These are phyloP conservation scores for Tyria jacobaeae DNA, from an alignment of 2,888 invertebrate genomes.

Conservation along the genomic window DNA sequence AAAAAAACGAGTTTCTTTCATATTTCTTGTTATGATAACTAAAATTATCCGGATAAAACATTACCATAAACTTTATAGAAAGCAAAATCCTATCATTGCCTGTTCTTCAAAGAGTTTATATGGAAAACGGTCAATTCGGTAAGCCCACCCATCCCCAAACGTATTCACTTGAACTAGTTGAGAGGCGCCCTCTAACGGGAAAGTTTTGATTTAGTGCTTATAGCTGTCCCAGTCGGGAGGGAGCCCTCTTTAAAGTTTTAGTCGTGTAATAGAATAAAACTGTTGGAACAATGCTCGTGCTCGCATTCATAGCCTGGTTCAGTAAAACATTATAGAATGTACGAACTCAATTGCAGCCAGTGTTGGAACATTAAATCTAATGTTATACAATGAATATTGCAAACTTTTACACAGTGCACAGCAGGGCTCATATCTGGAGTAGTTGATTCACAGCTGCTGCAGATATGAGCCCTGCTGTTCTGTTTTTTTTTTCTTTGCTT, in stretches of 20 bases:
- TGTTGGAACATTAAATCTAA: constrained; percentile 70
- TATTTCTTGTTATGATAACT: constrained; percentile 28
- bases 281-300: constrained; percentile 76
- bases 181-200: constrained; percentile 70
- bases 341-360: constrained; percentile 68
- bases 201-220: constrained; percentile 86
- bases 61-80: constrained; percentile 54
- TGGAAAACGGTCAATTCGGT: constrained; percentile 69
- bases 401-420: constrained; percentile 23
- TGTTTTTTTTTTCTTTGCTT: background rate
- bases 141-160: constrained; percentile 63
- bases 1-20: background rate
- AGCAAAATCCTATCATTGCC: constrained; percentile 57
- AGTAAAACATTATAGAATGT: constrained; percentile 64
- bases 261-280: constrained; percentile 84
- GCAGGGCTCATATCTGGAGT: no score
- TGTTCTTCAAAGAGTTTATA: constrained; percentile 67
- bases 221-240: constrained; percentile 75
- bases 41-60: constrained; percentile 56
- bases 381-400: constrained; percentile 73
- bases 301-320: constrained; percentile 73
- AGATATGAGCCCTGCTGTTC: background rate
- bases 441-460: no score
- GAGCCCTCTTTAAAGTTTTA: constrained; percentile 82
- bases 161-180: constrained; percentile 76